A percentile compares a stretch with the other conserved stretches of the same genome.
These are phyloP conservation scores for Leucoma salicis DNA, from an alignment of 2,888 invertebrate species.

Conservation along the genomic window DNA sequence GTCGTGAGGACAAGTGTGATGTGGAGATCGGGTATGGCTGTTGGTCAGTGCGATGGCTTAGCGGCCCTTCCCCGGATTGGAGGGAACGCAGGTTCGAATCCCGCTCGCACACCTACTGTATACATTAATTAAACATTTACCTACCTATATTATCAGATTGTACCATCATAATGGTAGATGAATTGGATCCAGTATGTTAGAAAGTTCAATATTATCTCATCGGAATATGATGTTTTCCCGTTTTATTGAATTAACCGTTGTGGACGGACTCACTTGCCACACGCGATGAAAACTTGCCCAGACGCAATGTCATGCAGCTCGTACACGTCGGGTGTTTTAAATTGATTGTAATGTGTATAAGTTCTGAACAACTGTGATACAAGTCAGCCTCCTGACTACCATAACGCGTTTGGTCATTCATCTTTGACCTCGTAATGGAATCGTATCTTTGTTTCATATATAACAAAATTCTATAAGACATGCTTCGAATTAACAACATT, in stretches of 20 bases:
- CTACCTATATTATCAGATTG: too few species aligned
- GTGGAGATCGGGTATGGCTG: too few species aligned
- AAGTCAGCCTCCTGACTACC: constrained; percentile 66
- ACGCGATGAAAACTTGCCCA: constrained; percentile 61
- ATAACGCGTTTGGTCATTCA: constrained; percentile 76
- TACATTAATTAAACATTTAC: too few species aligned
- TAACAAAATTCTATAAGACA: constrained; percentile 45
- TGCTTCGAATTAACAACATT: constrained; percentile 53
- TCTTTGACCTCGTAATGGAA: constrained; percentile 67
- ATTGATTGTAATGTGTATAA: constrained; percentile 77
- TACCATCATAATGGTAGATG: too few species aligned
- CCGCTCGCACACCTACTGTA: too few species aligned
- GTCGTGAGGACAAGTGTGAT: too few species aligned
- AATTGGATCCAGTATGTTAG: too few species aligned
- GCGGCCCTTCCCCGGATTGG: too few species aligned
- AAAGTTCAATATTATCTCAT: constrained; percentile 53
- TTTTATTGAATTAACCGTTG: constrained; percentile 64
- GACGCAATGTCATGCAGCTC: constrained; percentile 64
- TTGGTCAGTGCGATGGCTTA: too few species aligned
- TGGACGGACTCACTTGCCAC: constrained; percentile 39
- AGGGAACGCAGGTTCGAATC: too few species aligned
- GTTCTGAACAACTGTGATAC: constrained; percentile 70
- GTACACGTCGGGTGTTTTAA: constrained; percentile 64
- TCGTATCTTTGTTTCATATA: constrained; percentile 45
- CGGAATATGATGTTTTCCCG: constrained; percentile 47